Evolutionary conservation across 2,113 vertebrate genomes (phyloP).

Genomic region (Lagopus leucura): DNA sequence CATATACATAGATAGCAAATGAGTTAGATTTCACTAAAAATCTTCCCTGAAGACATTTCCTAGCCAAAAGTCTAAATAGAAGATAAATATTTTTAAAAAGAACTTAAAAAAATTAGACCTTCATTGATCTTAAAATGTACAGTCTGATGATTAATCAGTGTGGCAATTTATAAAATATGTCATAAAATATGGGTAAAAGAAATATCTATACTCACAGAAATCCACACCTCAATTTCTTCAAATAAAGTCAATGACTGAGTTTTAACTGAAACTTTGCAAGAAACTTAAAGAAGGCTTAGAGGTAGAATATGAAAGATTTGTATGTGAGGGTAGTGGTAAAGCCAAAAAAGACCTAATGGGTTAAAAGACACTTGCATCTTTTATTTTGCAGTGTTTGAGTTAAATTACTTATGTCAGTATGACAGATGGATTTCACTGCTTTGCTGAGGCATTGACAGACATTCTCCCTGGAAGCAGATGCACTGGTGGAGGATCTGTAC

Average conservation of each 20-base stretch:
- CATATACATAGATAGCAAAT: background rate
- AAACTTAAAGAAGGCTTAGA: background rate
- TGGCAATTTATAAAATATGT: background rate
- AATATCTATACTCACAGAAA: background rate
- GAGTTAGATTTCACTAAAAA: background rate
- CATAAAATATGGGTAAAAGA: background rate
- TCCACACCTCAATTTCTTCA: background rate
- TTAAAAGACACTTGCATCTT: background rate
- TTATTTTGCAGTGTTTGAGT: background rate
- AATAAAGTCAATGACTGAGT: background rate
- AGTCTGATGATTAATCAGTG: background rate
- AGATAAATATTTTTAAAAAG: background rate
- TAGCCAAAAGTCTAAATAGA: background rate
- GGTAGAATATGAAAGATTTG: background rate
- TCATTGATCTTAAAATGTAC: background rate
- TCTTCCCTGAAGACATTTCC: background rate
- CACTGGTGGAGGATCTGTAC: background rate
- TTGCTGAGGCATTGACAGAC: background rate
- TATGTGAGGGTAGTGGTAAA: background rate
- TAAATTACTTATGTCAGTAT: background rate
- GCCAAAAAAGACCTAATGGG: background rate
- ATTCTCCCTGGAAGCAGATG: background rate
- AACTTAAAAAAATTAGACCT: background rate
- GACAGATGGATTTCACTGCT: conserved; percentile 7
- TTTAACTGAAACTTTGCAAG: background rate